phyloP scores from a whole-genome alignment of 1,140 invertebrate genomes.

The Drosophila punjabiensis region DNA sequence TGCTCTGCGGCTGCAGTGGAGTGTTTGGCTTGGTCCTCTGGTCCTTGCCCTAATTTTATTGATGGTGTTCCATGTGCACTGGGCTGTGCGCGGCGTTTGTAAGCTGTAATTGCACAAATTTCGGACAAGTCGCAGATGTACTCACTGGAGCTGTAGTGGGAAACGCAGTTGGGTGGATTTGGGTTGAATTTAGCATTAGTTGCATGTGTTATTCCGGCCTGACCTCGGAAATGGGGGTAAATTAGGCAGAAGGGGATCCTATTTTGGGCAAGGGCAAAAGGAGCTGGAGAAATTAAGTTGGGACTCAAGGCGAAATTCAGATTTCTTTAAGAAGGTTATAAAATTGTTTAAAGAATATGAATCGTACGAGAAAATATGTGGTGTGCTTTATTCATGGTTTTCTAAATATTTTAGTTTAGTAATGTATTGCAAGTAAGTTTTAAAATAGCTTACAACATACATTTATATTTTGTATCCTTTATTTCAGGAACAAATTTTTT shows the following conservation, averaged over 20 bases:
- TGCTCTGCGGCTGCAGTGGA: conserved; percentile 29
- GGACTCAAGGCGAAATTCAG: neutral
- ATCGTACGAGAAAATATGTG: neutral
- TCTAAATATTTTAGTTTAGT: no score
- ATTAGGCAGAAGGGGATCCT: conserved; percentile 2
- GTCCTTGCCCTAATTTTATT: conserved; percentile 80
- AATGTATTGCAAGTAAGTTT: no score
- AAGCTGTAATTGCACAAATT: conserved; percentile 72
- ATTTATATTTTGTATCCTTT: no score
- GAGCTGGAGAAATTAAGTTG: neutral
- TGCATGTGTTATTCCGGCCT: conserved; percentile 17
- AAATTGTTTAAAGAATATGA: no score
- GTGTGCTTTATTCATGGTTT: no score
- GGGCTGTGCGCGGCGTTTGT: conserved; percentile 71
- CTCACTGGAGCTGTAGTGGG: conserved; percentile 2
- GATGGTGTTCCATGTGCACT: conserved; percentile 79
- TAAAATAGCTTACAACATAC: no score
- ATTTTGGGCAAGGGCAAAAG: neutral
- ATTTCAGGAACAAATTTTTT: neutral
- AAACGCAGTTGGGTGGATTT: conserved; percentile 19
- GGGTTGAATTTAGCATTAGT: conserved; percentile 13
- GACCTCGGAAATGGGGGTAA: conserved; percentile 13
- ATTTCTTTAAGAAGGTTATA: neutral
- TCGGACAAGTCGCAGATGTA: conserved; percentile 49
- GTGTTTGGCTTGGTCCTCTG: conserved; percentile 13